Base-by-base conservation (phyloP, 2,113 vertebrate species). In the Paratilapia polleni region DNA sequence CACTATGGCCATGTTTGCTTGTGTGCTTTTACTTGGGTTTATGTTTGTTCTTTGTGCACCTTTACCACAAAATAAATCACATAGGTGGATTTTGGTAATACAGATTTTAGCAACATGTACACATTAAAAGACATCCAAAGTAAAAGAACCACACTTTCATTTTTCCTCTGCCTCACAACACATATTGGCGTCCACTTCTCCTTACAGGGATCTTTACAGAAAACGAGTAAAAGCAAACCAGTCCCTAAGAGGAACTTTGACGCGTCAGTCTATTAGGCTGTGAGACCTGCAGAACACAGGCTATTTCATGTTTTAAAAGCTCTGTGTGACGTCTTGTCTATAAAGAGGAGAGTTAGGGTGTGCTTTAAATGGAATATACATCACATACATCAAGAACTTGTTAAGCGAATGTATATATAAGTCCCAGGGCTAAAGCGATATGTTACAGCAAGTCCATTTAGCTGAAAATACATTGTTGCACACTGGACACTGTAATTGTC, bases 331-430 rank as follows among this genome's bases (percentile, higher is more conserved):
- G 36, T 84, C 80, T 94, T 90, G 90, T 92, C 94, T 91, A 94
- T 94, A 93, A 89, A 90, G 86, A 78, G 43, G 41, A 91, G 92
- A 94, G 89, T 92, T 90, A 93, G 61, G 85, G 85, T 38, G 80
- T 81, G 81, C 90, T 92, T 93, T 90, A 89, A 90, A 93, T 88
- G 87, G 87, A 91, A 91, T 89, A 92, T 93, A 90, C 91, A 93
- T 94, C 91, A 92, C 91, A 95, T 93, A 89, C 83, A 91, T 93
- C 91, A 90, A 87, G 85, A 93, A 94, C 92, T 89, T 93, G 92
- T 94, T 93, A 95, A 88, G 92, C 84, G 86, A 93, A 93, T 92
- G 89, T 95, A 91, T 90, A 89, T 91, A 87, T 86, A 88, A 87
- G 89, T 93, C 93, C 92, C 92, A 88, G 76, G 75, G 88, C 93